Conservation (phyloP, 2,888 invertebrate genomes). For the Dermolepida albohirtum region DNA sequence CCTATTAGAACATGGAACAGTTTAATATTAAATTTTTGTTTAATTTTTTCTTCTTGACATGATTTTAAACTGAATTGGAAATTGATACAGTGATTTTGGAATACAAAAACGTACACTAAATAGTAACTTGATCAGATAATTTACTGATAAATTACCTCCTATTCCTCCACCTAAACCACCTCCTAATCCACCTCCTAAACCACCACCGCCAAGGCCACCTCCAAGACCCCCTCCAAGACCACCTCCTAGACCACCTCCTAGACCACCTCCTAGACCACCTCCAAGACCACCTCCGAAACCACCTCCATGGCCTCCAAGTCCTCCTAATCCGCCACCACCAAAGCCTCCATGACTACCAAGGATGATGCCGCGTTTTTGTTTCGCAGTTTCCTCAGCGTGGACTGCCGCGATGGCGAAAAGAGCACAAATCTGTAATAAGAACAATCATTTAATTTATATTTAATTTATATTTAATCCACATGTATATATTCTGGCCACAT, state of each 20-base stretch:
- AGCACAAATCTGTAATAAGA: slow-evolving; percentile 38
- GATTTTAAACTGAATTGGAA: too few relatives aligned
- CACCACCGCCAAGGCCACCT: slow-evolving; percentile 31
- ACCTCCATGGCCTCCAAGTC: slow-evolving; percentile 29
- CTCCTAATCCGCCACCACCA: slow-evolving; percentile 31
- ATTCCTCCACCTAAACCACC: too few relatives aligned
- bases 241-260: slow-evolving; percentile 24
- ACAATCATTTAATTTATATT: neutral
- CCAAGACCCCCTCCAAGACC: slow-evolving; percentile 18
- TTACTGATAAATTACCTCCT: too few relatives aligned
- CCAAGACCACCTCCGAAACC: slow-evolving; percentile 33
- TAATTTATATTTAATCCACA: too few relatives aligned
- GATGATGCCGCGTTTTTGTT: slow-evolving; percentile 42
- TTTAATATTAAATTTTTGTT: too few relatives aligned
- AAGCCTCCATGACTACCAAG: slow-evolving; percentile 40
- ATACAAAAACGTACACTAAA: too few relatives aligned
- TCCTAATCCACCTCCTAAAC: slow-evolving; percentile 35
- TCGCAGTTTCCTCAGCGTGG: slow-evolving; percentile 38
- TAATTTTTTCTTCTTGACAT: too few relatives aligned
- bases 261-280: slow-evolving; percentile 42
- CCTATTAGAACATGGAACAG: too few relatives aligned
- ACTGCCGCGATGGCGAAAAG: slow-evolving; percentile 40
- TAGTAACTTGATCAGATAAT: too few relatives aligned
- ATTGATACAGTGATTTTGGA: too few relatives aligned
- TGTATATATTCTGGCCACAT: too few relatives aligned